These are phyloP conservation scores for Melieria crassipennis DNA, from an alignment of 2,888 invertebrate species.

Conservation along the genomic window DNA sequence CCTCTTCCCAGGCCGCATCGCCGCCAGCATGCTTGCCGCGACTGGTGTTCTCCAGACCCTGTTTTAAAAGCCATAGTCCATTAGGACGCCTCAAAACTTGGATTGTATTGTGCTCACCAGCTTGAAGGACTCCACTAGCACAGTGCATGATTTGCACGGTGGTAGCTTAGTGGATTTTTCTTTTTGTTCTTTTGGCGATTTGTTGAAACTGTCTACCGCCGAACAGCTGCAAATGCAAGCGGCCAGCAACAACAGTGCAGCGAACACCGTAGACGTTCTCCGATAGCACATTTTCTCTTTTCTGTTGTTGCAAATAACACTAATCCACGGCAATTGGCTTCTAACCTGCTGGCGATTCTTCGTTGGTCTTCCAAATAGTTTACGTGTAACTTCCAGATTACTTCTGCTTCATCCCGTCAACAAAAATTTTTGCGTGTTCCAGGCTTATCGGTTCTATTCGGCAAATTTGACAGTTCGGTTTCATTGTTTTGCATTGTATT, in stretches of 20 bases:
- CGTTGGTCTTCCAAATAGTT: background rate
- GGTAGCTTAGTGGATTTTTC: constrained; percentile 70
- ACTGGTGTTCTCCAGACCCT: constrained; percentile 82
- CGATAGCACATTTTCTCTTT: constrained; percentile 15
- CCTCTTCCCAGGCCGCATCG: constrained; percentile 93
- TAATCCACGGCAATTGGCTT: background rate
- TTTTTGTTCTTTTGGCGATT: constrained; percentile 48
- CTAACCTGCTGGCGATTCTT: background rate
- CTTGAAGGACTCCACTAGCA: constrained; percentile 79
- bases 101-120: constrained; percentile 56
- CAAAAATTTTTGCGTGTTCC: background rate
- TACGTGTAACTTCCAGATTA: constrained; percentile 15
- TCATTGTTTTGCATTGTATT: background rate
- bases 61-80: background rate
- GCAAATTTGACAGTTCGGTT: background rate
- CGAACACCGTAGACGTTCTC: constrained; percentile 2
- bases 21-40: constrained; percentile 92
- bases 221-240: constrained; percentile 4
- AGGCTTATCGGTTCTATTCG: background rate
- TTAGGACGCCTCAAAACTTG: background rate
- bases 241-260: background rate
- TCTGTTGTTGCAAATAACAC: background rate
- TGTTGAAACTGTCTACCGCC: constrained; percentile 38
- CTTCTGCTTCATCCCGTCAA: background rate
- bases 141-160: constrained; percentile 81